Evolutionary conservation across 2,888 invertebrate genomes (phyloP).

Genomic region (Neelides folsomi): DNA sequence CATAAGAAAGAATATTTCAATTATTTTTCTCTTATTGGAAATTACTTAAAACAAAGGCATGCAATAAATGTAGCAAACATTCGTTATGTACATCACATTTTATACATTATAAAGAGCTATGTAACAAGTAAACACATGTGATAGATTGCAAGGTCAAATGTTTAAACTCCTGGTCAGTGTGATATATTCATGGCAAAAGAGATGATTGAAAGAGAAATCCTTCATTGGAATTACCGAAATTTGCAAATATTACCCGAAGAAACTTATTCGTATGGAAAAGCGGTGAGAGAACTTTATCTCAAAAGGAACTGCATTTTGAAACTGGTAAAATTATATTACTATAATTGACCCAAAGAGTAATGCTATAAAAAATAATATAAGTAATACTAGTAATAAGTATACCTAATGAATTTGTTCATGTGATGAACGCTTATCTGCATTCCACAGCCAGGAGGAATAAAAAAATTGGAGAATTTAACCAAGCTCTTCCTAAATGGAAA

Average conservation of each 20-base stretch:
- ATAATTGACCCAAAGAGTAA: background rate
- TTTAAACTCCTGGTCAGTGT: too few relatives aligned
- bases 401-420: background rate
- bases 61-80: too few relatives aligned
- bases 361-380: background rate
- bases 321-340: conserved; percentile 19
- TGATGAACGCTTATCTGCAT: background rate
- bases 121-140: too few relatives aligned
- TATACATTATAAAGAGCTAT: too few relatives aligned
- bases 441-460: conserved; percentile 26
- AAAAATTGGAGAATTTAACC: conserved; percentile 26
- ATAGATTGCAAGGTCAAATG: too few relatives aligned
- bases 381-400: background rate
- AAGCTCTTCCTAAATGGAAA: conserved; percentile 32
- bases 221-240: conserved; percentile 40
- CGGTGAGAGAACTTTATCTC: conserved; percentile 38
- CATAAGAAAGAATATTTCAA: too few relatives aligned
- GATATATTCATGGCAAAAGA: conserved; percentile 38
- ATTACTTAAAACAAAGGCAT: too few relatives aligned
- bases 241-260: conserved; percentile 36
- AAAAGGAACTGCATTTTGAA: conserved; percentile 37
- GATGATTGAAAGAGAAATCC: conserved; percentile 36
- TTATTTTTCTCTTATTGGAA: too few relatives aligned
- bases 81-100: too few relatives aligned
- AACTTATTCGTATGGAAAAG: conserved; percentile 34